Conservation (phyloP, 2,113 vertebrate species). For the Gymnocephalus cernua region DNA sequence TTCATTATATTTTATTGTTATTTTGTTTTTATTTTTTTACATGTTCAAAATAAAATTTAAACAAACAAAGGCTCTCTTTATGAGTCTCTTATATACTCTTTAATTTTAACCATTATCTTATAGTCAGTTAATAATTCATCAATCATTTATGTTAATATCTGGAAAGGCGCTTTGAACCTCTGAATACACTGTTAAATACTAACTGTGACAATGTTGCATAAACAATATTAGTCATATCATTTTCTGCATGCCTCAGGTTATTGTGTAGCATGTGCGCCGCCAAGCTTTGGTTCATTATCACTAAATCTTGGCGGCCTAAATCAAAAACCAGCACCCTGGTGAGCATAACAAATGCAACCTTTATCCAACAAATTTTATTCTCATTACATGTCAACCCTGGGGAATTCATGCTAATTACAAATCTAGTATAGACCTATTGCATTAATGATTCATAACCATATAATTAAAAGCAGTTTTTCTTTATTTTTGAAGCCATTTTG, state of each 20-base stretch:
- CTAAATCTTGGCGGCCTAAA: neutral
- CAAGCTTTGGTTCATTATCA: neutral
- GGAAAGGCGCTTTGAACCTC: neutral
- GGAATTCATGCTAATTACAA: neutral
- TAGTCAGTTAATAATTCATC: neutral
- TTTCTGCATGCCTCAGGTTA: conserved; percentile 1
- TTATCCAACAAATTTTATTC: neutral
- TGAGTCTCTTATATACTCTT: neutral
- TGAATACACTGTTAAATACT: neutral
- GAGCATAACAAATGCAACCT: neutral
- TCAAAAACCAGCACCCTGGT: neutral
- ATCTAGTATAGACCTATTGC: no score
- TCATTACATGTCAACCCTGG: neutral
- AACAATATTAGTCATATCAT: neutral
- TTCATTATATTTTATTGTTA: no score
- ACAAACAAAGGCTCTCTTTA: neutral
- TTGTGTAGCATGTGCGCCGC: neutral
- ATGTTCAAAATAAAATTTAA: no score
- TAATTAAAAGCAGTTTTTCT: no score
- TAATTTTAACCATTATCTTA: neutral
- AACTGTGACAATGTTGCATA: neutral
- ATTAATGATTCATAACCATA: no score
- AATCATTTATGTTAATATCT: neutral
- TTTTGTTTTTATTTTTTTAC: no score
- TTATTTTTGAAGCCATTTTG: neutral